Base-by-base conservation (phyloP, 2,797 vertebrate species). In the Paedocypris micromegethes region DNA sequence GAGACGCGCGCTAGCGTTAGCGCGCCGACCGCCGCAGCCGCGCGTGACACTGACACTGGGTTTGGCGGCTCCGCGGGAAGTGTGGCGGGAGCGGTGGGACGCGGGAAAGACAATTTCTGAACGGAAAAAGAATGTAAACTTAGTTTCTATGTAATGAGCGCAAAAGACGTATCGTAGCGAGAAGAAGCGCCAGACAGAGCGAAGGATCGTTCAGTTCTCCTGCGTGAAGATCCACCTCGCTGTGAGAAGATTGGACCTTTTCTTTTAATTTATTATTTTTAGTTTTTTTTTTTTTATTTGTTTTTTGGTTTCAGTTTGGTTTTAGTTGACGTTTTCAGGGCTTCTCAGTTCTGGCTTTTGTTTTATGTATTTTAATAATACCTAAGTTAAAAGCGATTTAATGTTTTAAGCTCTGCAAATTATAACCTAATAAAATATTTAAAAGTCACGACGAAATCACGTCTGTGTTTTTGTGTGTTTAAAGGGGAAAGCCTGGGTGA, bases 341-440 rank as follows among this genome's bases (percentile, higher is more conserved):
- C 90, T 88, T 81, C 87, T 89, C 84, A 86, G 87, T 90, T 91
- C 86, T 89, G 88, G 88, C 89, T 91, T 89, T 78, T 75, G 91
- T 91, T 91, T 90, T 89, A 90, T 90, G 88, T 91, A 89, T 91
- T 91, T 90, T 91, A 91, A 90, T 90, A 90, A 89, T 90, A 89
- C 88, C 88, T 77, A 91, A 91, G 87, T 91, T 91, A 91, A 91
- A 91, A 91, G 89, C 87, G 86, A 89, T 90, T 90, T 89, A 91
- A 90, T 90, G 90, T 91, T 91, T 91, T 90, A 90, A 88, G 81
- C 87, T 91, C 89, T 90, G 89, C 87, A 78, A 87, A 90, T 90
- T 90, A 90, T 91, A 91, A 89, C 89, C 90, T 89, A 91, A 90
- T 91, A 91, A 91, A 91, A 90, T 83, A 87, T 84, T 88, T 76